phyloP scores from a whole-genome alignment of 2,888 invertebrate species.

The Drosophila kambysellisi region DNA sequence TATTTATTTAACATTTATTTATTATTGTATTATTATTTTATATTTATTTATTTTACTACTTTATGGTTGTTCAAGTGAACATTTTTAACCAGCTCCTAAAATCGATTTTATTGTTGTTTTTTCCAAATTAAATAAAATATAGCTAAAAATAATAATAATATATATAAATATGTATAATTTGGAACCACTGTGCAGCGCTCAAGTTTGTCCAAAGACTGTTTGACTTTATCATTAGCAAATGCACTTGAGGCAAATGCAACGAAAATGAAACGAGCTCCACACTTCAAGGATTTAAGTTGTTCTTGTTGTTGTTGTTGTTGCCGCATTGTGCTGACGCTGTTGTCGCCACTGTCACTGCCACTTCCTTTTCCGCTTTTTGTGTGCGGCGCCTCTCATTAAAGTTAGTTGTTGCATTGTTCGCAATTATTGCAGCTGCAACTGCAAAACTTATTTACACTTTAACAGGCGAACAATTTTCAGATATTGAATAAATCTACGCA shows the following conservation, averaged over 20 bases:
- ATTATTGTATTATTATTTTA: too few species aligned
- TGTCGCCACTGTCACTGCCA: slow-evolving; percentile 23
- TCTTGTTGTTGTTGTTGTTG: slow-evolving; percentile 20
- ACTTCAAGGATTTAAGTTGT: slow-evolving; percentile 67
- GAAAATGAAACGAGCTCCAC: slow-evolving; percentile 49
- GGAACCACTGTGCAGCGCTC: slow-evolving; percentile 38
- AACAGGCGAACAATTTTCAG: slow-evolving; percentile 60
- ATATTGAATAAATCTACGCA: slow-evolving; percentile 73
- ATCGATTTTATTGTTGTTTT: too few species aligned
- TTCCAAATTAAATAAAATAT: too few species aligned
- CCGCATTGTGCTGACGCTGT: slow-evolving; percentile 36
- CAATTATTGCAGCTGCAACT: slow-evolving; percentile 45
- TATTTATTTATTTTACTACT: too few species aligned
- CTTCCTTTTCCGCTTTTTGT: slow-evolving; percentile 38
- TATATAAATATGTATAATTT: background rate
- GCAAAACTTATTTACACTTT: slow-evolving; percentile 71
- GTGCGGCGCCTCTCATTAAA: slow-evolving; percentile 55
- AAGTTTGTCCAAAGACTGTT: slow-evolving; percentile 49
- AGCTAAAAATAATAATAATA: too few species aligned
- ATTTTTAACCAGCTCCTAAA: too few species aligned
- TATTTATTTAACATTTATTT: background rate
- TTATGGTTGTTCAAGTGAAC: too few species aligned
- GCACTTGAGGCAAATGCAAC: slow-evolving; percentile 55
- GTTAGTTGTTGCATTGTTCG: slow-evolving; percentile 52
- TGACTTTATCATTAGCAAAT: slow-evolving; percentile 77